Evolutionary conservation across 1,140 invertebrate species (phyloP).

Genomic region (Oryctes rhinoceros): DNA sequence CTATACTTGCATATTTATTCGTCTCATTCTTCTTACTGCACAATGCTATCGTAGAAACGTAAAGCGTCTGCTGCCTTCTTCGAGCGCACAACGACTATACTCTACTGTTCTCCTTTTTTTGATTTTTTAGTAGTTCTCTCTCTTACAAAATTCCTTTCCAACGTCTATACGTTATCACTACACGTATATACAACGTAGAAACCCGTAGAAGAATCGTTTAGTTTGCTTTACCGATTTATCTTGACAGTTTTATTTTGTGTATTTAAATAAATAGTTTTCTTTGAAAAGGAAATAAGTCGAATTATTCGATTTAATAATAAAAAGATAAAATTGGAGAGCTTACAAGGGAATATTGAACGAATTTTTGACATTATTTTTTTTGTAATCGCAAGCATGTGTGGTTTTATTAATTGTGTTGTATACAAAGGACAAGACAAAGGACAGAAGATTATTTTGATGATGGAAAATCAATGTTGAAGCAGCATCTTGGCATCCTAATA

Average conservation of each 20-base stretch:
- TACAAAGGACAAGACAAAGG: background rate
- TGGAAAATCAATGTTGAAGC: too few relatives aligned
- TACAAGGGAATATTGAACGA: too few relatives aligned
- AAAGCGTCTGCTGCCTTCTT: background rate
- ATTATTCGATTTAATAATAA: background rate
- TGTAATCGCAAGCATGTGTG: background rate
- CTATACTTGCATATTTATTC: background rate
- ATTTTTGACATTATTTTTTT: background rate
- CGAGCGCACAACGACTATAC: background rate
- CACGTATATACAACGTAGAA: too few relatives aligned
- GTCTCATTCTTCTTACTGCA: slow-evolving; percentile 1
- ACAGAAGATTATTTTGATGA: background rate
- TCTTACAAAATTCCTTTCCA: background rate
- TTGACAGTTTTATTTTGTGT: background rate
- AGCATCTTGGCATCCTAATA: too few relatives aligned
- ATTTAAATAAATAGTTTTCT: background rate
- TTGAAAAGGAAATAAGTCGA: background rate
- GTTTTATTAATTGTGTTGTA: background rate
- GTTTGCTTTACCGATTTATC: background rate
- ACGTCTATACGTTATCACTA: background rate
- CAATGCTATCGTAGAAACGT: slow-evolving; percentile 6
- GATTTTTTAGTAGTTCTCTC: background rate
- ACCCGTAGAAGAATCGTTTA: too few relatives aligned
- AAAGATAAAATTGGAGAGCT: too few relatives aligned
- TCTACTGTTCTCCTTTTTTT: background rate